Base-by-base conservation (phyloP, 1,140 invertebrate genomes). In the Drosophila equinoxialis region DNA sequence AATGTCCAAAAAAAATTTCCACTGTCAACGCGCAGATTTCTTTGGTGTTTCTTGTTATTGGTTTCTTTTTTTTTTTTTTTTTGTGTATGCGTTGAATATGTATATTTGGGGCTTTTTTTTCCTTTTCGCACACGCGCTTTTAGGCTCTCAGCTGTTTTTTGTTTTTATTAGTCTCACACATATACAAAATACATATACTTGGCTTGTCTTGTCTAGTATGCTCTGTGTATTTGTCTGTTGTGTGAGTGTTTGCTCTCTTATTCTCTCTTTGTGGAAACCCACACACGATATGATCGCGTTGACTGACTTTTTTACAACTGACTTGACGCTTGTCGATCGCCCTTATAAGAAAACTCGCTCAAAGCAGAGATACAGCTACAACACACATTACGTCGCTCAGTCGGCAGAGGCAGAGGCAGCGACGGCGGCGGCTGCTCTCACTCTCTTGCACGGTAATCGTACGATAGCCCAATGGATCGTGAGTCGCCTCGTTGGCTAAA, bases 61-160 rank as follows among this genome's bases (percentile, higher is more conserved):
- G 74, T 59, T n/a, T 42, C 54, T 71, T 62, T 8, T 45, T n/a
- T 81, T 51, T 81, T 51, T 17, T 17, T 17, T 17, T 17, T 17
- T 17, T 74, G 45, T 77, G 63, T 79, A 63, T 71, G 48, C 75
- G 51, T 76, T 68, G 45, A 23, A 39, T 71, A 55, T 66, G 45
- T 71, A 55, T 66, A 41, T 70, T 75, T 81, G 51, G 59, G 41
- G 30, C 0, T 55, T 60, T 39, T 65, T 13, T 75, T 45, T 75
- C n/a, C n/a, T 71, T 77, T 89, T 84, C 66, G 77, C 84, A 84
- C 84, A 89, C 84, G 80, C 84, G 84, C 84, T 71, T 78, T 59
- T 39, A 39, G 37, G 68, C 64, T 69, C 65, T 77, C 83, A 89
- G 83, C 83, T 87, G 83, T 89, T 87, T 61, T 65, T 81, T 81